phyloP scores from a whole-genome alignment of 1,140 invertebrate species.

The Tetraneura akinire region DNA sequence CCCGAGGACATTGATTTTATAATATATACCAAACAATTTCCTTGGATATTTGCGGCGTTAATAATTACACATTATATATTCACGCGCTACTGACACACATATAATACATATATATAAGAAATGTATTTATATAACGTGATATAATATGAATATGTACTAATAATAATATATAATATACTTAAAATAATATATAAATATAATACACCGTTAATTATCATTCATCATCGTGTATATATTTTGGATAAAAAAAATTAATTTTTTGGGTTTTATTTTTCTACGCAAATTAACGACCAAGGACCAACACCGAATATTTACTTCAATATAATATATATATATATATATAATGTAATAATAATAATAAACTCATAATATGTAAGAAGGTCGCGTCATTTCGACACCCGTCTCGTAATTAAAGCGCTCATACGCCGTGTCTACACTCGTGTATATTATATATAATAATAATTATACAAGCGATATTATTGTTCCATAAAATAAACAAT shows the following conservation, averaged over 20 bases:
- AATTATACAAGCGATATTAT: neutral
- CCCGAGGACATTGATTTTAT: no score
- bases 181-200: neutral
- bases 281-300: constrained; percentile 21
- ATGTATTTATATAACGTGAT: no score
- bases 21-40: neutral
- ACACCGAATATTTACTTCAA: no score
- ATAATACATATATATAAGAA: neutral
- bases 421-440: neutral
- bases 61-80: no score
- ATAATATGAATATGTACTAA: no score
- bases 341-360: no score
- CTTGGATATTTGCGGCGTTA: neutral
- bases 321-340: no score
- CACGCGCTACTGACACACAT: neutral
- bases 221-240: no score
- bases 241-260: no score
- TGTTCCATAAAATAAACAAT: neutral
- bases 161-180: neutral
- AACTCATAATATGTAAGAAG: no score
- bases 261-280: neutral
- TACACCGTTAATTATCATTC: neutral
- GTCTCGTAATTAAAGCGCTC: neutral
- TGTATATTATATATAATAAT: neutral
- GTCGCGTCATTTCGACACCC: no score